phyloP scores from a whole-genome alignment of 2,888 invertebrate species.

The Beris morrisii region DNA sequence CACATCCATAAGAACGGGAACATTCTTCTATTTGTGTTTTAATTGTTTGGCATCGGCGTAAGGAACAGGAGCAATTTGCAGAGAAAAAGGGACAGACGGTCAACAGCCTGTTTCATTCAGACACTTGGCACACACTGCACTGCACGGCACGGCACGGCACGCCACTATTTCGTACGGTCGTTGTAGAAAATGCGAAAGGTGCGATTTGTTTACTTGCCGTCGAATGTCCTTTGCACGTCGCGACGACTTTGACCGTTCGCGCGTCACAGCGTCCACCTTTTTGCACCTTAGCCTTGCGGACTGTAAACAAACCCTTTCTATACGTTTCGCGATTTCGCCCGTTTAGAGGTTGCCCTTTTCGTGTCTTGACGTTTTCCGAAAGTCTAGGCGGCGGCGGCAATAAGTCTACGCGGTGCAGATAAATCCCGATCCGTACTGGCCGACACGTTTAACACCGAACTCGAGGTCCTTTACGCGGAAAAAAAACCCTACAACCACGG shows the following conservation, averaged over 20 bases:
- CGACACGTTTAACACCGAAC: too few relatives aligned
- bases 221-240: conserved; percentile 24
- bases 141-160: conserved; percentile 19
- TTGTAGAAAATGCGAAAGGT: background rate
- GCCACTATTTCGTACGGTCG: too few relatives aligned
- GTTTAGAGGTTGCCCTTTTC: background rate
- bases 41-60: conserved; percentile 5
- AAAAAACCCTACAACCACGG: conserved; percentile 14
- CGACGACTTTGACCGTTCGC: conserved; percentile 1
- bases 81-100: conserved; percentile 6
- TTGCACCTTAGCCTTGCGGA: conserved; percentile 22
- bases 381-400: too few relatives aligned
- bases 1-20: conserved; percentile 5
- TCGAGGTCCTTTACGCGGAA: conserved; percentile 15
- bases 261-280: conserved; percentile 17
- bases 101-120: background rate
- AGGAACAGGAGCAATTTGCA: background rate
- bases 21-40: conserved; percentile 17
- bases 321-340: background rate
- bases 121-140: conserved; percentile 12
- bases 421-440: too few relatives aligned
- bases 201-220: conserved; percentile 26
- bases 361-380: too few relatives aligned
- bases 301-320: conserved; percentile 33
- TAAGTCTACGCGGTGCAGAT: too few relatives aligned